A percentile compares a stretch with the other conserved stretches of the same genome.
Conservation (phyloP, 2,888 invertebrate genomes). For the Drosophila atripex region DNA sequence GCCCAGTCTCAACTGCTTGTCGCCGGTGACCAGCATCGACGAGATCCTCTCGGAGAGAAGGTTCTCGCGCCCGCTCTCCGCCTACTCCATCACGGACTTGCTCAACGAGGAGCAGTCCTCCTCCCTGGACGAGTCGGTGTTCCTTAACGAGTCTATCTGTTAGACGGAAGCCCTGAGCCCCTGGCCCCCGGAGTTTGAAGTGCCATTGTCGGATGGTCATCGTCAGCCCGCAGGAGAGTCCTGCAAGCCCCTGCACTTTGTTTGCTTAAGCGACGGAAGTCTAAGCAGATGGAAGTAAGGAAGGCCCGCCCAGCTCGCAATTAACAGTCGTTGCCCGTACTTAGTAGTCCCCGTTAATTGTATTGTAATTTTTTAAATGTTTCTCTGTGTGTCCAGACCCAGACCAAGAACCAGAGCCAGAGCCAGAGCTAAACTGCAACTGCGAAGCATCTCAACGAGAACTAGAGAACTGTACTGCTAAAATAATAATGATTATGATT, state of each 20-base stretch:
- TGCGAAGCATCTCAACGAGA: slow-evolving; percentile 36
- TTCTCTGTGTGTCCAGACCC: slow-evolving; percentile 34
- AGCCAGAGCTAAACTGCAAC: too few species aligned
- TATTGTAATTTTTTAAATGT: slow-evolving; percentile 13
- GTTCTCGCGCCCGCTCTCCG: slow-evolving; percentile 82
- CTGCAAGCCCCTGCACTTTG: slow-evolving; percentile 43
- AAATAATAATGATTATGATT: slow-evolving; percentile 11
- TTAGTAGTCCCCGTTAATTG: slow-evolving; percentile 33
- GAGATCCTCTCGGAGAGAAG: slow-evolving; percentile 82
- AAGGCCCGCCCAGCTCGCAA: slow-evolving; percentile 12
- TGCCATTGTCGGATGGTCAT: slow-evolving; percentile 27
- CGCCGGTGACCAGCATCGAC: slow-evolving; percentile 82
- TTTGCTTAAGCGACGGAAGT: slow-evolving; percentile 65
- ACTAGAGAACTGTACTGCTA: slow-evolving; percentile 23
- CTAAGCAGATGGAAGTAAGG: slow-evolving; percentile 56
- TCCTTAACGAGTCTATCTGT: slow-evolving; percentile 62
- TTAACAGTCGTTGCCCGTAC: slow-evolving; percentile 48
- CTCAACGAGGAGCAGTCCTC: slow-evolving; percentile 77
- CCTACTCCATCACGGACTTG: slow-evolving; percentile 83
- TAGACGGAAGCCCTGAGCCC: slow-evolving; percentile 22
- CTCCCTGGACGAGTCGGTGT: slow-evolving; percentile 63
- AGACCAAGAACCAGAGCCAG: too few species aligned
- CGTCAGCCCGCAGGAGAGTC: not conserved
- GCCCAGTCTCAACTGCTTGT: slow-evolving; percentile 56
- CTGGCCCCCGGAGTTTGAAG: not conserved